Base-by-base conservation (phyloP, 2,888 invertebrate species). In the Cheilosia vernalis region DNA sequence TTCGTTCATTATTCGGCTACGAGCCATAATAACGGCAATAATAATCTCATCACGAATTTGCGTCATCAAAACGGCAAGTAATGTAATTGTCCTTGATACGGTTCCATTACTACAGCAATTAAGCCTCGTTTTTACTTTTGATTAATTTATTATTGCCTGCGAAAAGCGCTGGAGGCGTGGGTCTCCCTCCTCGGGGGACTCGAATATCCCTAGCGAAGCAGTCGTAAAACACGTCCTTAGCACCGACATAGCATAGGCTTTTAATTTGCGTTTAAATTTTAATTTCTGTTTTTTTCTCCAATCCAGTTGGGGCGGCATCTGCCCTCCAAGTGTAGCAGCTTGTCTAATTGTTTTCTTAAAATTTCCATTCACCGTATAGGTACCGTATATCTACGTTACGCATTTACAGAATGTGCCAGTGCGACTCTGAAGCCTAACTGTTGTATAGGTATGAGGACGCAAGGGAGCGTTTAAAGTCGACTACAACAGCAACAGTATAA, bases 61-160 rank as follows among this genome's bases (percentile, higher is more conserved):
- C 83, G 67, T 78, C 83, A 79, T 74, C 79, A 73, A 84, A 79
- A 67, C 49, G 47, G 49, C 33, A 56, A 67, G 61, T 79, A 79
- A 79, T 74, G 79, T 79, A 73, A 79, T 60, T 66, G 78, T 69
- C 74, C 63, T 69, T 51, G 73, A 73, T 78, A 63, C 56, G 53
- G 83, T 73, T 72, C 76, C 47, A 67, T 78, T 67, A 67, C 55
- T 69, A 69, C 69, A 70, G 63, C 79, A 74, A 80, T 79, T 79
- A 79, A 66, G 72, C 51, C 79, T 72, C 64, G 79, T 79, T 64
- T 64, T 70, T 51, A 60, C 60, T 79, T 79, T 72, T 79, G 79
- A 79, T 79, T 72, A 79, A 79, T 79, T 79, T 72, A 79, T 79
- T 79, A 84, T 69, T 47, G 58, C 74, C 69, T 51, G 56, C 17